Percentiles rank a stretch among this genome's conserved stretches.
phyloP scores from a whole-genome alignment of 2,113 vertebrate genomes.

The human region GRCh38 chr6:111370501-111371000 shows the following conservation, averaged over 20 bases:
- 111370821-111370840: neutral
- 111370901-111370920: neutral
- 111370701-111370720: neutral
- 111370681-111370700: neutral
- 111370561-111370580: neutral
- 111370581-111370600: neutral
- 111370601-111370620: neutral
- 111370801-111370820: neutral
- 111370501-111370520: neutral
- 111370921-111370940: neutral
- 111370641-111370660: conserved; percentile 30
- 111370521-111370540: neutral
- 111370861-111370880: neutral
- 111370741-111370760: neutral
- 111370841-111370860: neutral
- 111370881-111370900: neutral
- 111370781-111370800: neutral
- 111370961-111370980: neutral
- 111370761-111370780: neutral
- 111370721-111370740: neutral
- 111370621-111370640: neutral
- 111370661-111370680: neutral
- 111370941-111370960: neutral
- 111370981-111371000: neutral
- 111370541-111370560: neutral